Conservation (phyloP, 2,888 invertebrate species). For the Hyposoter didymator region DNA sequence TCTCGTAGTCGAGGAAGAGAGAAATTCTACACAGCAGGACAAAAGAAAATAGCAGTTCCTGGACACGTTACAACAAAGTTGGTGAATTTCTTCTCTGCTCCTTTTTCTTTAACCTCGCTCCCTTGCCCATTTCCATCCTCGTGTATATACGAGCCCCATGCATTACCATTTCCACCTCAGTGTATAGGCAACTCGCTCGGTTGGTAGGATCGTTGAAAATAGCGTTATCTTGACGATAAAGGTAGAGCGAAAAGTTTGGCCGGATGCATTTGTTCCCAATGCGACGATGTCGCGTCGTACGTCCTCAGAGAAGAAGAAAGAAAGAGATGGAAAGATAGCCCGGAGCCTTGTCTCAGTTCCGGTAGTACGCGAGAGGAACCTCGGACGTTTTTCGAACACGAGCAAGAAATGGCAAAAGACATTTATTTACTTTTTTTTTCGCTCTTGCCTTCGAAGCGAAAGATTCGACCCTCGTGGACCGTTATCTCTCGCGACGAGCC, state of each 20-base stretch:
- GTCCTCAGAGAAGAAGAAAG: conserved; percentile 40
- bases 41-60: conserved; percentile 52
- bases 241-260: conserved; percentile 61
- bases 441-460: not conserved
- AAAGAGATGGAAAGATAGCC: not conserved
- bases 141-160: not conserved
- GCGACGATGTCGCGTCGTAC: conserved; percentile 40
- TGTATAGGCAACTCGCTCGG: conserved; percentile 1
- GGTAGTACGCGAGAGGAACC: conserved; percentile 7
- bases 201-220: conserved; percentile 44
- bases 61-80: conserved; percentile 57
- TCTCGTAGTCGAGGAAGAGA: conserved; percentile 32
- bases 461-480: conserved; percentile 56
- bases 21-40: conserved; percentile 38
- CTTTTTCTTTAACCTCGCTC: not conserved
- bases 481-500: conserved; percentile 53
- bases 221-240: conserved; percentile 41
- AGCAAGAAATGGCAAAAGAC: conserved; percentile 5
- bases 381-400: conserved; percentile 31
- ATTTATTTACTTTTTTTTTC: conserved; percentile 12
- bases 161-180: not conserved
- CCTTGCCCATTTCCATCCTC: conserved; percentile 10
- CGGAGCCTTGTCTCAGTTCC: conserved; percentile 21
- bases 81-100: conserved; percentile 49
- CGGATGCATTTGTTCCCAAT: conserved; percentile 47